phyloP scores from a whole-genome alignment of 2,888 invertebrate species.

The Oscheius onirici region DNA sequence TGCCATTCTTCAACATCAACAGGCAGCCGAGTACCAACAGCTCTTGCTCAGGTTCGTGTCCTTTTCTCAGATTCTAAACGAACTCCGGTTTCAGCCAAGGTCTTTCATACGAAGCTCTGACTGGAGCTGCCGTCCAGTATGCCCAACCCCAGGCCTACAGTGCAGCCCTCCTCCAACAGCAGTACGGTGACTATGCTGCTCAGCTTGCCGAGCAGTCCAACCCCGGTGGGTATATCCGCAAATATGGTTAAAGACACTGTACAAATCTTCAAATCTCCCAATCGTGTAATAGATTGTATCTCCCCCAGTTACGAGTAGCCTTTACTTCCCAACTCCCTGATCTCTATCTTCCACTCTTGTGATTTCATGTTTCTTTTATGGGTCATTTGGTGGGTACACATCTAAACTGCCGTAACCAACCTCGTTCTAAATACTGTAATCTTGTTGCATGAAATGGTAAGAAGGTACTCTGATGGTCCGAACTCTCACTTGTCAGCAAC shows the following conservation, averaged over 20 bases:
- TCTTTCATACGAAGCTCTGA: constrained; percentile 24
- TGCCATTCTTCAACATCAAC: constrained; percentile 48
- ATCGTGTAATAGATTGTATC: constrained; percentile 11
- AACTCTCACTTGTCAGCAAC: no score
- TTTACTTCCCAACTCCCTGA: constrained; percentile 2
- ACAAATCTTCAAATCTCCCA: neutral
- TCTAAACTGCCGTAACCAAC: no score
- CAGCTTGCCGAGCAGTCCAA: constrained; percentile 42
- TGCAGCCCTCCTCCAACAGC: constrained; percentile 28
- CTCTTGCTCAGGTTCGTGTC: constrained; percentile 48
- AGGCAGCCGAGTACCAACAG: constrained; percentile 57
- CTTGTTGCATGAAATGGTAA: no score
- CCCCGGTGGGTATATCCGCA: constrained; percentile 49
- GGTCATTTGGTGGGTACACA: no score
- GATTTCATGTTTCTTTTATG: no score
- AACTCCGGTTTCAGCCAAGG: constrained; percentile 19
- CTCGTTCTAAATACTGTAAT: no score
- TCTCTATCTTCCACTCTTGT: neutral
- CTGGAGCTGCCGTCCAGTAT: constrained; percentile 29
- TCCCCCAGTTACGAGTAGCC: constrained; percentile 3
- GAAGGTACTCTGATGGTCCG: no score
- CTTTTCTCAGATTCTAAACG: neutral
- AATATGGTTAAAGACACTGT: constrained; percentile 36
- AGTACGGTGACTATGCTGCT: constrained; percentile 50
- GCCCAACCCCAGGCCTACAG: constrained; percentile 28